These are phyloP conservation scores for Fregata magnificens DNA, from an alignment of 2,113 vertebrate genomes.

Conservation along the genomic window DNA sequence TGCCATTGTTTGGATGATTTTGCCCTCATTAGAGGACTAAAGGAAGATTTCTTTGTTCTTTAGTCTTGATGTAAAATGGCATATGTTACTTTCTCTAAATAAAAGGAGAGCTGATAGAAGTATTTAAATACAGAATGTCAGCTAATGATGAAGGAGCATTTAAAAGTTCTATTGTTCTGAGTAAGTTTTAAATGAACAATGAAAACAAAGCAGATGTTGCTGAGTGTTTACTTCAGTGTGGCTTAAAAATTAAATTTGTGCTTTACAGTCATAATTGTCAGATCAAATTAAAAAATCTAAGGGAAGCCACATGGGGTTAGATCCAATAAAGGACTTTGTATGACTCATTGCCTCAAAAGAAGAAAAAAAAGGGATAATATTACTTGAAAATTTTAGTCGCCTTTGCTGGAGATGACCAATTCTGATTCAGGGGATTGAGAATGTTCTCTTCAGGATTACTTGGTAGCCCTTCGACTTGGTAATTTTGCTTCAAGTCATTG, in stretches of 20 bases:
- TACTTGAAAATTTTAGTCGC: neutral
- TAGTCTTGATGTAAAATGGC: neutral
- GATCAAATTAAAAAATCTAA: constrained; percentile 48
- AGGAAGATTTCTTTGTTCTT: neutral
- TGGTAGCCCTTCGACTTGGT: neutral
- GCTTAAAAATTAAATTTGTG: constrained; percentile 34
- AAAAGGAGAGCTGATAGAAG: neutral
- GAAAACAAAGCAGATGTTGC: constrained; percentile 53
- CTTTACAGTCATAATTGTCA: constrained; percentile 55
- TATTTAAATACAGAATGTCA: constrained; percentile 9
- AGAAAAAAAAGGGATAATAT: neutral
- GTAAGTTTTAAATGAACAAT: constrained; percentile 23
- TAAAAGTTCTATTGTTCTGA: neutral
- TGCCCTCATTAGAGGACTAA: neutral
- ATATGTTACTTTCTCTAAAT: neutral
- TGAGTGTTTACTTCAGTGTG: constrained; percentile 42
- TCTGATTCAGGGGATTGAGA: neutral
- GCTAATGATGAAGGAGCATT: neutral
- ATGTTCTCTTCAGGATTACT: neutral
- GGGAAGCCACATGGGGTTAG: neutral
- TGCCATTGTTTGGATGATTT: neutral
- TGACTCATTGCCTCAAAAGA: neutral
- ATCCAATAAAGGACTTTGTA: neutral
- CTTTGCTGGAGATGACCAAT: constrained; percentile 16
- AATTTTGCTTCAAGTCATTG: neutral